These are phyloP conservation scores for Papilio elwesi DNA, from an alignment of 2,888 invertebrate genomes.

Conservation along the genomic window DNA sequence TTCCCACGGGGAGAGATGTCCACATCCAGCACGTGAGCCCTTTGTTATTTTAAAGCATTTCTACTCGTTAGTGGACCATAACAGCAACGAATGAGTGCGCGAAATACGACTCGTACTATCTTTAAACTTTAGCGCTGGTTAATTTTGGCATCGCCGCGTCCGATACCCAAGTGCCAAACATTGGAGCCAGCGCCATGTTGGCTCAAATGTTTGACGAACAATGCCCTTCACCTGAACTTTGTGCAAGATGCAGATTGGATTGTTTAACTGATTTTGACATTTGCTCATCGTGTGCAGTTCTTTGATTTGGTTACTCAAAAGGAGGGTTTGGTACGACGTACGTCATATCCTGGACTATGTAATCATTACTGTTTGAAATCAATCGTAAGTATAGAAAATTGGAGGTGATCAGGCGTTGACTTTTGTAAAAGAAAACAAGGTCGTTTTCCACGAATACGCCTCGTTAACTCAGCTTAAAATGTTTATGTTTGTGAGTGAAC, in stretches of 20 bases:
- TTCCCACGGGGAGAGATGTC: too few relatives aligned
- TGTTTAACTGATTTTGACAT: neutral
- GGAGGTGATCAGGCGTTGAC: neutral
- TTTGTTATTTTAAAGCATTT: conserved; percentile 13
- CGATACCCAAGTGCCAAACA: neutral
- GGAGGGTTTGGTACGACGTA: too few relatives aligned
- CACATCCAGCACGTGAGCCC: too few relatives aligned
- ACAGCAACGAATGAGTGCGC: conserved; percentile 25
- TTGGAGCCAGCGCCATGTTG: neutral
- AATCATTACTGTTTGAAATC: neutral
- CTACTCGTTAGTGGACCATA: conserved; percentile 3
- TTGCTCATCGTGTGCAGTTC: too few relatives aligned
- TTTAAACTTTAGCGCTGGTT: conserved; percentile 30
- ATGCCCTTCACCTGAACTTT: conserved; percentile 31
- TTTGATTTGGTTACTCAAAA: too few relatives aligned
- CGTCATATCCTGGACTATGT: neutral
- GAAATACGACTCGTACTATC: conserved; percentile 35
- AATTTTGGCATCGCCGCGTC: conserved; percentile 34
- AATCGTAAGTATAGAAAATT: too few relatives aligned
- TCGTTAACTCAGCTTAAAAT: conserved; percentile 24
- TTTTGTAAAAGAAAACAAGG: conserved; percentile 12
- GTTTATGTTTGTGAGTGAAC: conserved; percentile 8
- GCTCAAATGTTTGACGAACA: conserved; percentile 22
- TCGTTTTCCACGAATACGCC: conserved; percentile 17
- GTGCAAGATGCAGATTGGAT: neutral